A percentile compares a stretch with the other conserved stretches of the same genome.
Evolutionary conservation across 64 coral and sea anemone species (phyloP).

Genomic region (Stichodactyla helianthus): DNA sequence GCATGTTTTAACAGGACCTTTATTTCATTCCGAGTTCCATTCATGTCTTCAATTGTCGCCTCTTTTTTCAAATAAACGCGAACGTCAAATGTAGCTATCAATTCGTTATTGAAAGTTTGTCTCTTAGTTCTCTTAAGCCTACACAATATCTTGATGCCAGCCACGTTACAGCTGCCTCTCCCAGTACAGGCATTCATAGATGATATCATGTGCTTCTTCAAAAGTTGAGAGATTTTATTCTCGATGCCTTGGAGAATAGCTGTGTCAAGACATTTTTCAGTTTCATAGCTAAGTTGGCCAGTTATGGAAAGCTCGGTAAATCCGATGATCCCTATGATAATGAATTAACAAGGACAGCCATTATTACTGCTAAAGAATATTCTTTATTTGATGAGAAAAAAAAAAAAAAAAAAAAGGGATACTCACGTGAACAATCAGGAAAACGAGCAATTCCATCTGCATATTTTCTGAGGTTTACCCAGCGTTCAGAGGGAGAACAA

Average conservation of each 20-base stretch:
- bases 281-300: neutral
- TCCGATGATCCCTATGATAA: neutral
- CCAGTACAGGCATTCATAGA: neutral
- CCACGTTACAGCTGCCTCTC: neutral
- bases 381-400: no score
- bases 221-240: neutral
- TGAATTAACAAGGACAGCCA: no score
- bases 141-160: neutral
- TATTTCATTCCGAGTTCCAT: constrained; percentile 4
- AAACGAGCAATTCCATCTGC: constrained; percentile 13
- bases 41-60: neutral
- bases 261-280: neutral
- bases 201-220: neutral
- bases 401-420: no score
- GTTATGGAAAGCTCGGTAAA: neutral
- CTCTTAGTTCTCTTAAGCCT: neutral
- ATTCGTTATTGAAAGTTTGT: neutral
- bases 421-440: constrained; percentile 35
- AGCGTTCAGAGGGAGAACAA: constrained; percentile 2
- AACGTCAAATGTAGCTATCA: neutral
- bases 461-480: neutral
- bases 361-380: no score
- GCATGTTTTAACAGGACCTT: neutral
- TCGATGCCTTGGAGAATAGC: constrained; percentile 1
- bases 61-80: constrained; percentile 5